phyloP scores from a whole-genome alignment of 2,797 vertebrate species.

The Okamejei kenojei region DNA sequence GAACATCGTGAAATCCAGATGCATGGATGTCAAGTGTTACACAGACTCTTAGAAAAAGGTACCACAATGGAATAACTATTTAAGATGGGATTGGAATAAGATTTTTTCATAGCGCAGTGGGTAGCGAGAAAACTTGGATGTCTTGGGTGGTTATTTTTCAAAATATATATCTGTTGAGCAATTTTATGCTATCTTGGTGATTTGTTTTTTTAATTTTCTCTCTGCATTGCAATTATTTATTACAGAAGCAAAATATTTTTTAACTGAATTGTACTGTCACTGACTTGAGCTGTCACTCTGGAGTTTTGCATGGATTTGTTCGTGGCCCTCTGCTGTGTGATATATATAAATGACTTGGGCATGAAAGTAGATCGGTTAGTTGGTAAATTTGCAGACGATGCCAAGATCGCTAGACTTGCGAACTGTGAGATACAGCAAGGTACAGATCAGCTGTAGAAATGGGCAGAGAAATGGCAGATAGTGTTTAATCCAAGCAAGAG shows the following conservation, averaged over 20 bases:
- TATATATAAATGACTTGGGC: too few species aligned
- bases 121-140: too few species aligned
- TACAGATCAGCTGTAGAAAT: too few species aligned
- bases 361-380: too few species aligned
- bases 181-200: not conserved
- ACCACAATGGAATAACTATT: slow-evolving; percentile 39
- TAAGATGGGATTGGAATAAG: not conserved
- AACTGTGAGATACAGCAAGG: too few species aligned
- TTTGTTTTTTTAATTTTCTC: not conserved
- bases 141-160: not conserved
- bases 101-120: not conserved
- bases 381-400: too few species aligned
- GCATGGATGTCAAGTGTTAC: slow-evolving; percentile 73
- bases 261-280: not conserved
- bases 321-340: too few species aligned
- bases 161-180: not conserved
- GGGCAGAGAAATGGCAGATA: too few species aligned
- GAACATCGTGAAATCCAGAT: slow-evolving; percentile 74
- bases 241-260: not conserved
- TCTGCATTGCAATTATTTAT: not conserved
- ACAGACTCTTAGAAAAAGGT: slow-evolving; percentile 79
- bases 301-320: too few species aligned
- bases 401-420: too few species aligned
- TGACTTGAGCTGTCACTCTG: not conserved
- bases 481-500: too few species aligned